A percentile compares a stretch with the other conserved stretches of the same genome.
Evolutionary conservation across 2,888 invertebrate genomes (phyloP).

Genomic region (Plebejus argus): DNA sequence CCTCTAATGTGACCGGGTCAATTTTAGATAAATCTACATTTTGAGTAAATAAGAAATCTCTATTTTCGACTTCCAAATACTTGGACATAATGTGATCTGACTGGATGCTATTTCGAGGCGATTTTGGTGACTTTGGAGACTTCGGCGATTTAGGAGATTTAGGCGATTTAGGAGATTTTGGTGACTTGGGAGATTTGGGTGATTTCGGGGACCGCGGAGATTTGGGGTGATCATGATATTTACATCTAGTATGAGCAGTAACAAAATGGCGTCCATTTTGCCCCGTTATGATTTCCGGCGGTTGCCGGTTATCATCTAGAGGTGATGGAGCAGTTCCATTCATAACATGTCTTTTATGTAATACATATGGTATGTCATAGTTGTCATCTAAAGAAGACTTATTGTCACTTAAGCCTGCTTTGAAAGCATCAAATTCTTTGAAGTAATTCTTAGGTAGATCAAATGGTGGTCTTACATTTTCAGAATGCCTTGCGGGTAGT

Average conservation of each 20-base stretch:
- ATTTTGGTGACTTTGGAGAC: constrained; percentile 79
- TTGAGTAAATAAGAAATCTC: constrained; percentile 86
- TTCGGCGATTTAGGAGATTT: constrained; percentile 79
- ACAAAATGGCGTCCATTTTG: constrained; percentile 73
- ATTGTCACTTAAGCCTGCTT: constrained; percentile 76
- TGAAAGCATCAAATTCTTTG: constrained; percentile 83
- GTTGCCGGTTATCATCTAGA: constrained; percentile 67
- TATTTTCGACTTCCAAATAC: constrained; percentile 76
- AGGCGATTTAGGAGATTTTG: constrained; percentile 82
- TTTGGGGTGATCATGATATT: constrained; percentile 77
- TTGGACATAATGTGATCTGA: constrained; percentile 69
- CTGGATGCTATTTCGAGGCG: constrained; percentile 69
- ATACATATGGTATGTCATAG: constrained; percentile 90
- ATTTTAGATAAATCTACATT: constrained; percentile 88
- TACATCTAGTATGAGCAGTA: constrained; percentile 72
- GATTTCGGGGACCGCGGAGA: constrained; percentile 79
- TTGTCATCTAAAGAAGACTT: constrained; percentile 78
- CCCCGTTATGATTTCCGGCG: constrained; percentile 73
- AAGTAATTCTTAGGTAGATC: constrained; percentile 88
- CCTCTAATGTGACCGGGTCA: constrained; percentile 86
- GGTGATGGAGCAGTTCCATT: constrained; percentile 88
- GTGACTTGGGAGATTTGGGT: constrained; percentile 84
- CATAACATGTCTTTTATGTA: constrained; percentile 92
- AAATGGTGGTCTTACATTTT: constrained; percentile 84
- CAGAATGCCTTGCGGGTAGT: constrained; percentile 79